Evolutionary conservation across 2,888 invertebrate genomes (phyloP).

Genomic region (Notodonta ziczac): DNA sequence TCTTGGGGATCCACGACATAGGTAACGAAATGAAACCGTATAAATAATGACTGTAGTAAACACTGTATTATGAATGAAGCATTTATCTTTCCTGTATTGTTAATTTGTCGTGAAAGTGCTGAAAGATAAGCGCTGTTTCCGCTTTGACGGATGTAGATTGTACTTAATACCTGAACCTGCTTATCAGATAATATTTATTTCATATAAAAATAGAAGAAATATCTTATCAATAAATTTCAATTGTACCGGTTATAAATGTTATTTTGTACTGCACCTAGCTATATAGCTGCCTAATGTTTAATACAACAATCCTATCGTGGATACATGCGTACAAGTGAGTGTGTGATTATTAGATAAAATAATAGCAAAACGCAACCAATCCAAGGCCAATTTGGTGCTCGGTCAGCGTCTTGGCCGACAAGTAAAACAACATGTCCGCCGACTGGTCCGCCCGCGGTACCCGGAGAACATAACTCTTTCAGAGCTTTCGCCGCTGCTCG

Average conservation of each 20-base stretch:
- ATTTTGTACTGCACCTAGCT: too few species aligned
- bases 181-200: slow-evolving; percentile 1
- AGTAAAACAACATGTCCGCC: slow-evolving; percentile 75
- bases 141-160: background rate
- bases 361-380: background rate
- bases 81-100: slow-evolving; percentile 15
- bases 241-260: too few species aligned
- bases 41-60: slow-evolving; percentile 6
- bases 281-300: too few species aligned
- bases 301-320: too few species aligned
- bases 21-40: slow-evolving; percentile 9
- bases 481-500: slow-evolving; percentile 64
- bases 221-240: background rate
- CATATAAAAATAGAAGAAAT: background rate
- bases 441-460: slow-evolving; percentile 67
- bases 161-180: background rate
- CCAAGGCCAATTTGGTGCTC: background rate
- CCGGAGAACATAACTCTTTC: slow-evolving; percentile 66
- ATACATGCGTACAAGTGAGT: too few species aligned
- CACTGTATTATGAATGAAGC: slow-evolving; percentile 32
- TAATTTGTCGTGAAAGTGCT: slow-evolving; percentile 14
- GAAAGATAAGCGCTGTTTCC: slow-evolving; percentile 23
- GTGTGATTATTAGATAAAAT: too few species aligned
- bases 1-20: slow-evolving; percentile 12
- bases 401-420: slow-evolving; percentile 43